phyloP scores from a whole-genome alignment of 1,140 invertebrate species.

The Lepidurus packardi region DNA sequence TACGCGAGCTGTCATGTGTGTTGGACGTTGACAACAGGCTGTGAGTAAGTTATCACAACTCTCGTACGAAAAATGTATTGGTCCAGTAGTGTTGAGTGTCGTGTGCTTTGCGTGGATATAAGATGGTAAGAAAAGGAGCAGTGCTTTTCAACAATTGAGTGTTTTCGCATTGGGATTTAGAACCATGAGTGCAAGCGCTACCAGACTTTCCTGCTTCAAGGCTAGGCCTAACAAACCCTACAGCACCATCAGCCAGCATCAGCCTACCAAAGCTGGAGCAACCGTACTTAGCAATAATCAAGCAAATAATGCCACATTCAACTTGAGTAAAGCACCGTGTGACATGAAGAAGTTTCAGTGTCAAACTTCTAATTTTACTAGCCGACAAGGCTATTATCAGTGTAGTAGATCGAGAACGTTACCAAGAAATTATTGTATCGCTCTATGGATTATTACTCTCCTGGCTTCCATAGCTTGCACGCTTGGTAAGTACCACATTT shows the following conservation, averaged over 20 bases:
- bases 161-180: not conserved
- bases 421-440: not conserved
- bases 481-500: not conserved
- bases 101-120: not conserved
- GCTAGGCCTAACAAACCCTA: not conserved
- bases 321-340: not conserved
- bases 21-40: not conserved
- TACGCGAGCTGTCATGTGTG: constrained; percentile 5
- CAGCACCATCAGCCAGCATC: not conserved
- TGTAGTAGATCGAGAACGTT: not conserved
- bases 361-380: not conserved
- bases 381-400: not conserved
- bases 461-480: constrained; percentile 7
- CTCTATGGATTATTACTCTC: constrained; percentile 18
- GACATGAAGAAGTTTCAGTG: not conserved
- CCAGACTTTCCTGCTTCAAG: not conserved
- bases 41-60: not conserved
- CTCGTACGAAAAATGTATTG: not conserved
- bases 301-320: not conserved
- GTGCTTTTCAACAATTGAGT: not conserved
- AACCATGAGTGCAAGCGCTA: not conserved
- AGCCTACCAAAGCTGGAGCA: not conserved
- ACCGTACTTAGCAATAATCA: not conserved
- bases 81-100: not conserved
- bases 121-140: not conserved